Percentiles rank a stretch among this genome's conserved stretches.
Conservation (phyloP, 1,140 invertebrate species). For the Polypedilum vanderplanki region DNA sequence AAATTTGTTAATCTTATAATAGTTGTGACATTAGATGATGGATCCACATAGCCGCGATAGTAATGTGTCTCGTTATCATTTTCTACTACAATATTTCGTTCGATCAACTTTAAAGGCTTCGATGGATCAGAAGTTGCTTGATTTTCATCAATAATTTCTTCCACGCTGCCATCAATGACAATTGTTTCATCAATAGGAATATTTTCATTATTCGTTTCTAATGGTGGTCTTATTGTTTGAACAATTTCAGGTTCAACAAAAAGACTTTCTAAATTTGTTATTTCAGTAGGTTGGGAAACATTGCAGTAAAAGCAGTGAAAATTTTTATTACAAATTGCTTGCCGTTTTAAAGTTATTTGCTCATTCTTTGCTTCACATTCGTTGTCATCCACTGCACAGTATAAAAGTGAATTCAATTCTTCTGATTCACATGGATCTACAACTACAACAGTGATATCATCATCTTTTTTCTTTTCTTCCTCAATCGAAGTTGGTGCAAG, state of each 20-base stretch:
- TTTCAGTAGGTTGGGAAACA: background rate
- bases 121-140: background rate
- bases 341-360: background rate
- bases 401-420: background rate
- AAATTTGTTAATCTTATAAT: constrained; percentile 39
- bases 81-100: constrained; percentile 1
- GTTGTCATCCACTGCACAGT: background rate
- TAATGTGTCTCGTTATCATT: constrained; percentile 16
- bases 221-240: background rate
- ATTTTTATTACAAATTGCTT: background rate
- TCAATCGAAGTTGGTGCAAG: background rate
- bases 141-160: background rate
- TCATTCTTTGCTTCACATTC: background rate
- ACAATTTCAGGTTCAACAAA: background rate
- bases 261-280: background rate
- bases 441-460: background rate
- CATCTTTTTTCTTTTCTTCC: background rate
- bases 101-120: background rate
- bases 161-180: background rate
- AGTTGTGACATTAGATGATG: constrained; percentile 37
- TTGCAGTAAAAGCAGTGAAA: background rate
- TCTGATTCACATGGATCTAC: constrained; percentile 1
- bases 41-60: constrained; percentile 6
- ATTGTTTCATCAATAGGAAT: background rate
- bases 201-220: background rate